Evolutionary conservation across 2,113 vertebrate species (phyloP), one percentile per base, ranked within the genome.

Genomic region (Sylvia atricapilla): DNA sequence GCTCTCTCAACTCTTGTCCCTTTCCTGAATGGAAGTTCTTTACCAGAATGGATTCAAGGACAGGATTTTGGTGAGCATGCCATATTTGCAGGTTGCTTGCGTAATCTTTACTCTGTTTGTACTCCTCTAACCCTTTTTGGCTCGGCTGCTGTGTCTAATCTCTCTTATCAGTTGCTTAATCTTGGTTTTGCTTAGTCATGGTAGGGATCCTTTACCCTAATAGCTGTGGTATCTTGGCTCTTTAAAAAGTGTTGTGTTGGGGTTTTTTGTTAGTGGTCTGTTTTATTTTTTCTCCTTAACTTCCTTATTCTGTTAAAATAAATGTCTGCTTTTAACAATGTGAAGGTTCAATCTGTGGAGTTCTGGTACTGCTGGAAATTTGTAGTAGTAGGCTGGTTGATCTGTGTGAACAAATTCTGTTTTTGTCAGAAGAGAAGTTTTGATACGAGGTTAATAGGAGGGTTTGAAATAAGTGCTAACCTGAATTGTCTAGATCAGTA

Each of bases 101-200:
- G 2, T 95, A 95, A 97, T 93, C 87, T 94, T 67, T 87, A 63
- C 47, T 52, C 25, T 68, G 44, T 55, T 41, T 84, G 88, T 28
- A 81, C 77, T 88, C 35, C 43, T 78, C 64, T 85, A 70, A 91
- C 58, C 74, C 89, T 83, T 90, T 87, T 96, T 96, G 66, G 76
- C 58, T 83, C 66, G 78, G 33, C 43, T 91, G 10, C 69, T 68
- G 10, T 11, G 62, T 31, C 22, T 97, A 77, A 96, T 91, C 90
- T 95, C 53, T 73, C 15, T 63, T 63, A 90, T 88, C 35, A 35
- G 1, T 86, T 87, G 66, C 91, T 47, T 89, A 91, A 86, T 87
- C 43, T 94, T 67, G 28, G 17, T 23, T 97, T 97, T 97, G 97
- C 97, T 95, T 94, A 94, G 96, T 98, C 97, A 98, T 94, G 93